A percentile compares a stretch with the other conserved stretches of the same genome.
Evolutionary conservation across 1,140 invertebrate species (phyloP).

Genomic region (Stegodyphus dumicola): DNA sequence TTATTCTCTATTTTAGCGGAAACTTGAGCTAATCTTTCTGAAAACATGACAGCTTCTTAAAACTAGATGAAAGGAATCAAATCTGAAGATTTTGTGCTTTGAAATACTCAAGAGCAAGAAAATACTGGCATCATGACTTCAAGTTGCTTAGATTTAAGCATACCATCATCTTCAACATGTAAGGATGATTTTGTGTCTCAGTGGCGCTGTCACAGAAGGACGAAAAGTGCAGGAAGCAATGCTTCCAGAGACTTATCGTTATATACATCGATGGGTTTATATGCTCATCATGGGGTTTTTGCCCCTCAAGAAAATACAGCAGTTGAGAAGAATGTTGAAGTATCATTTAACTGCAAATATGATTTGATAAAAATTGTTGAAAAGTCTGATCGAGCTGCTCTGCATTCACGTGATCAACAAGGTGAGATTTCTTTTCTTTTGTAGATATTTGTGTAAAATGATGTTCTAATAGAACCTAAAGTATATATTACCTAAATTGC

Average conservation of each 20-base stretch:
- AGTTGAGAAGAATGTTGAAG: constrained; percentile 53
- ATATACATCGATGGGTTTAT: constrained; percentile 63
- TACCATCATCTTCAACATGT: constrained; percentile 39
- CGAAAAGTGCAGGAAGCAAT: constrained; percentile 63
- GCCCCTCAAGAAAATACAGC: constrained; percentile 36
- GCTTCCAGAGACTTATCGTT: constrained; percentile 60
- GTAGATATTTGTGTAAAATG: neutral
- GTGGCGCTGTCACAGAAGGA: constrained; percentile 60
- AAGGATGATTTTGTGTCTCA: constrained; percentile 53
- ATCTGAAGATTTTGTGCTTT: neutral
- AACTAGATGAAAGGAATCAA: neutral
- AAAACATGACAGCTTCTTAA: neutral
- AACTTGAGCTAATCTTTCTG: neutral
- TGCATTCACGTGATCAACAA: constrained; percentile 70
- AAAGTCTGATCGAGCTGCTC: constrained; percentile 46
- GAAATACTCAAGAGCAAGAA: neutral
- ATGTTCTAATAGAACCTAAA: no score
- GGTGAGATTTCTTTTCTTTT: constrained; percentile 68
- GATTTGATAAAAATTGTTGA: constrained; percentile 60
- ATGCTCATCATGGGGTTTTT: constrained; percentile 62
- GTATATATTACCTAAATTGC: no score
- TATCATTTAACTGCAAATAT: constrained; percentile 62
- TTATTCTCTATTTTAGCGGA: neutral
- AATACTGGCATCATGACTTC: constrained; percentile 38
- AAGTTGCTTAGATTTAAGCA: constrained; percentile 61